Conservation (phyloP, 2,888 invertebrate species). For the Drymonia ruficornis region DNA sequence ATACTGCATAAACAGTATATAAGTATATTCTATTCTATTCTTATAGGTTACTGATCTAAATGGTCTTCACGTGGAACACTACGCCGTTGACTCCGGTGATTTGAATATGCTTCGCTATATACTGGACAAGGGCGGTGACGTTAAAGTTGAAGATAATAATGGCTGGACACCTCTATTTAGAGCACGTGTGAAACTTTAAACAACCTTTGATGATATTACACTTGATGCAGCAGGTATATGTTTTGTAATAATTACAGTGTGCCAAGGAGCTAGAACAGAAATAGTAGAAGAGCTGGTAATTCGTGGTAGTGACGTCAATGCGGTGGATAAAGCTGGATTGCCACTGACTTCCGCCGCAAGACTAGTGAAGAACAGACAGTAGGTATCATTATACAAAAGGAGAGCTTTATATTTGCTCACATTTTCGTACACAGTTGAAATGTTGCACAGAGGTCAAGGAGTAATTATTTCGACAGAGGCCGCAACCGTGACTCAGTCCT, state of each 20-base stretch:
- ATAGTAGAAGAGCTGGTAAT: slow-evolving; percentile 69
- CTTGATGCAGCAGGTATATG: too few species aligned
- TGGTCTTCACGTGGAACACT: slow-evolving; percentile 78
- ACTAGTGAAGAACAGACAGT: slow-evolving; percentile 61
- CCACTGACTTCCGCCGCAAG: slow-evolving; percentile 59
- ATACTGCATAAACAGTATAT: too few species aligned
- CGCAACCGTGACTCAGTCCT: slow-evolving; percentile 64
- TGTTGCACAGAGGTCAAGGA: background rate
- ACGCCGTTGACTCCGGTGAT: slow-evolving; percentile 80
- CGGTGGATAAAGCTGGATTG: slow-evolving; percentile 61
- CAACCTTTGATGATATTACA: background rate
- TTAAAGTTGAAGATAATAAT: slow-evolving; percentile 65
- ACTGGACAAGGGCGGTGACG: slow-evolving; percentile 61
- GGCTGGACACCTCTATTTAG: slow-evolving; percentile 84
- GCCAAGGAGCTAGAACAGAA: slow-evolving; percentile 66
- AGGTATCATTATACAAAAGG: slow-evolving; percentile 23
- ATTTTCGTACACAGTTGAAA: background rate
- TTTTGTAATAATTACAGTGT: slow-evolving; percentile 55
- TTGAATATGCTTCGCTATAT: slow-evolving; percentile 59
- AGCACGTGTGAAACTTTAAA: slow-evolving; percentile 59
- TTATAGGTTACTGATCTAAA: slow-evolving; percentile 72
- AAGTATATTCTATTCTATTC: background rate
- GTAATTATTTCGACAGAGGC: slow-evolving; percentile 46
- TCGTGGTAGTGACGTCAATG: slow-evolving; percentile 67
- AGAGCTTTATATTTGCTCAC: background rate